These are phyloP conservation scores for Diplazon laetatorius DNA, from an alignment of 2,888 invertebrate genomes.

Conservation along the genomic window DNA sequence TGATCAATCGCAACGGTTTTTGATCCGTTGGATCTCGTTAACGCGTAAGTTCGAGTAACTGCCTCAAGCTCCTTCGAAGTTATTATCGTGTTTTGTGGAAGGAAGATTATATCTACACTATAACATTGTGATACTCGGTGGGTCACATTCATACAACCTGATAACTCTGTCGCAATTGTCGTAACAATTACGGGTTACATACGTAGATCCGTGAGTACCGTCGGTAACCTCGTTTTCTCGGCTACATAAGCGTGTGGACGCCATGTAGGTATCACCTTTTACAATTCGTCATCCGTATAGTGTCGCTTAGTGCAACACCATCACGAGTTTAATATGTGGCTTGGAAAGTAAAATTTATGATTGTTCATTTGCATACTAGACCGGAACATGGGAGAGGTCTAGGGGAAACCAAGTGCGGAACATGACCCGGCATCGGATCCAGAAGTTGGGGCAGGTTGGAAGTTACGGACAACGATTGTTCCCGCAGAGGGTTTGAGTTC, in stretches of 20 bases:
- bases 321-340: constrained; percentile 34
- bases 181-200: constrained; percentile 52
- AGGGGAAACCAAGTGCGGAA: constrained; percentile 14
- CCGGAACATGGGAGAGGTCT: constrained; percentile 18
- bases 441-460: no score
- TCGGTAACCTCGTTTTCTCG: constrained; percentile 60
- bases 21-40: constrained; percentile 1
- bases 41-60: constrained; percentile 46
- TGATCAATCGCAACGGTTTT: constrained; percentile 19
- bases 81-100: constrained; percentile 50
- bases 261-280: constrained; percentile 62
- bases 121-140: constrained; percentile 49
- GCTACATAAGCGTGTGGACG: constrained; percentile 1
- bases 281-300: constrained; percentile 63
- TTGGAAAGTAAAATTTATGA: constrained; percentile 63
- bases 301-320: constrained; percentile 59
- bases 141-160: constrained; percentile 48
- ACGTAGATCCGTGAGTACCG: constrained; percentile 34
- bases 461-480: no score
- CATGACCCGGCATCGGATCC: constrained; percentile 20
- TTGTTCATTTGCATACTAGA: constrained; percentile 63
- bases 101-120: constrained; percentile 43
- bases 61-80: constrained; percentile 1
- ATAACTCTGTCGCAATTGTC: constrained; percentile 57
- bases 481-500: no score